phyloP scores from a whole-genome alignment of 2,888 invertebrate genomes.

The Agriotes lineatus region DNA sequence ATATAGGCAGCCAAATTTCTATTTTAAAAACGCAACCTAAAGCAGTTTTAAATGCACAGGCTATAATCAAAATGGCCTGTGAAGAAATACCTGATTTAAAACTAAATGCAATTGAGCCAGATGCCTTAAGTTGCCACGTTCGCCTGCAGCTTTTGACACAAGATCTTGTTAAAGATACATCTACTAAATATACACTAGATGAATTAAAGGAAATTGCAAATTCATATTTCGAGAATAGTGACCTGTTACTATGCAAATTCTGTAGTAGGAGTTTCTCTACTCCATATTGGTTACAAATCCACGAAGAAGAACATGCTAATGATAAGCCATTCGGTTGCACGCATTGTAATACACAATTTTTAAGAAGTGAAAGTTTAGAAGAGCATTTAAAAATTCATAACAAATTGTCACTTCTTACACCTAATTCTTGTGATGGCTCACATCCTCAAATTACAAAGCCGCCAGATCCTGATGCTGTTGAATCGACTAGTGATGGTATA shows the following conservation, averaged over 20 bases:
- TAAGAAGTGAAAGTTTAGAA: not conserved
- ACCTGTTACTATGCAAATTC: conserved; percentile 17
- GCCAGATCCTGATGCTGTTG: not conserved
- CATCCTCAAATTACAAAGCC: not conserved
- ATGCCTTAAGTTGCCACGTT: conserved; percentile 14
- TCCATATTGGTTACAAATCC: conserved; percentile 14
- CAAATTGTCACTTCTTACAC: not conserved
- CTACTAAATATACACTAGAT: conserved; percentile 9
- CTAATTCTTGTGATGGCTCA: not conserved
- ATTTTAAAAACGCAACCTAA: conserved; percentile 31
- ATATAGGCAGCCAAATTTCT: conserved; percentile 39
- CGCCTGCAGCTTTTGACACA: conserved; percentile 9
- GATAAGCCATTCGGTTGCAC: conserved; percentile 4
- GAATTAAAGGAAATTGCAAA: conserved; percentile 18
- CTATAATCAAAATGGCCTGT: conserved; percentile 16
- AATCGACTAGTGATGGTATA: not conserved
- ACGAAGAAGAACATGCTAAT: conserved; percentile 27
- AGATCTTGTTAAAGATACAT: conserved; percentile 1
- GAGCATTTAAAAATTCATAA: conserved; percentile 4
- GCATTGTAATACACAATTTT: conserved; percentile 17
- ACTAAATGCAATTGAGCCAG: conserved; percentile 20
- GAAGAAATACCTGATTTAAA: conserved; percentile 25
- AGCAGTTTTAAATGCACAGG: not conserved
- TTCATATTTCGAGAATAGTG: conserved; percentile 15
- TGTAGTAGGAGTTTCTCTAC: conserved; percentile 26